Base-by-base conservation (phyloP, 64 coral and sea anemone species). In the Montipora cactus region DNA sequence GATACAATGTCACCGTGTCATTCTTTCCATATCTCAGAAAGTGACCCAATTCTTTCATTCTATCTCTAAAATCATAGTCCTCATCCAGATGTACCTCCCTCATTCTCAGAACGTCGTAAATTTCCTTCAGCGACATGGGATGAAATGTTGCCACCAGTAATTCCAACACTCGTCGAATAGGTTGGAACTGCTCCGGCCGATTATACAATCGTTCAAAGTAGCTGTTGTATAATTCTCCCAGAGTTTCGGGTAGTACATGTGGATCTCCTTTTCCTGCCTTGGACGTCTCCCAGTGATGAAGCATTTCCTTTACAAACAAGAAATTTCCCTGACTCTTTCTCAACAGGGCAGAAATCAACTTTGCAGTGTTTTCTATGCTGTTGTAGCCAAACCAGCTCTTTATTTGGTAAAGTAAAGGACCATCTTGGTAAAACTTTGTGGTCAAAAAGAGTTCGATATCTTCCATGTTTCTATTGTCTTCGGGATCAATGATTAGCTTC, bases 281-380 rank as follows among this genome's bases (percentile, higher is more conserved):
- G 25, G 66, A 75, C 0, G 53, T 80, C 20, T 90, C 48, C 82
- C 91, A 84, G 58, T 96, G 84, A 67, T 90, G 20, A 46, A 96
- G 53, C 80, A 96, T 81, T n/a, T 88, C 89, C 46, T 93, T 96
- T 16, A 96, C 81, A 52, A 88, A 93, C 7, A 96, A 68, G 21
- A 96, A 96, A 67, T 96, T 96, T 15, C 91, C 95, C 73, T 96
- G 91, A 76, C 95, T 90, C 44, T 93, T 89, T 16, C 83, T 48
- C 2, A 96, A 58, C n/a, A 96, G 74, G 3, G 12, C 12, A 55
- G 71, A 11, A 51, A 82, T 84, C 28, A 85, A 25, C 25, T 64
- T 81, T 7, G n/a, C 48, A 0, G n/a, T 67, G 15, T 83, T 66
- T 83, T 83, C 37, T 67, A 83, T n/a, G 16, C 58, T 48, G 21